Evolutionary conservation across 2,113 vertebrate genomes (phyloP).

Genomic region (Tachuris rubrigastra): DNA sequence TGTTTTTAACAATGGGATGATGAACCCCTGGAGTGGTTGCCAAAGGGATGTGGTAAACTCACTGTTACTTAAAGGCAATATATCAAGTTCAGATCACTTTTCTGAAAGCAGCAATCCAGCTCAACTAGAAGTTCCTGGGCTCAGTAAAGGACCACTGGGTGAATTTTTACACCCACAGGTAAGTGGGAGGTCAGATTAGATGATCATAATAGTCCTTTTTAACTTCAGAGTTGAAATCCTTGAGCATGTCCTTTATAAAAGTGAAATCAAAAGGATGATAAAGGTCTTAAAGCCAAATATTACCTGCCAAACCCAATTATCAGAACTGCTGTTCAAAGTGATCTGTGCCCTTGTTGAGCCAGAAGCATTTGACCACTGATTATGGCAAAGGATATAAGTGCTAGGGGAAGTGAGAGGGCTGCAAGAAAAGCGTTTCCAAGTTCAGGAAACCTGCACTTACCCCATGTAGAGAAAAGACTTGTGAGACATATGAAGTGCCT

Average conservation of each 20-base stretch:
- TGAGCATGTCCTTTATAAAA: not conserved
- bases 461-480: not conserved
- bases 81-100: not conserved
- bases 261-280: not conserved
- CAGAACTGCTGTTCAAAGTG: not conserved
- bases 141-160: not conserved
- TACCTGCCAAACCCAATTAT: not conserved
- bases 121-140: not conserved
- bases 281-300: conserved; percentile 15
- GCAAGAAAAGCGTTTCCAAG: not conserved
- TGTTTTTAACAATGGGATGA: conserved; percentile 15
- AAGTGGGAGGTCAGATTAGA: not conserved
- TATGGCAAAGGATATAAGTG: not conserved
- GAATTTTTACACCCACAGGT: not conserved
- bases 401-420: not conserved
- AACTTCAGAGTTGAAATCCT: not conserved
- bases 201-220: not conserved
- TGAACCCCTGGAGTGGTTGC: not conserved
- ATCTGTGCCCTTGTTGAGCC: not conserved
- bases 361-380: not conserved
- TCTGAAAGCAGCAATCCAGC: not conserved
- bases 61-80: conserved; percentile 12
- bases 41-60: not conserved
- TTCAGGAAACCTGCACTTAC: not conserved
- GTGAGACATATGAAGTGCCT: not conserved